Conservation (phyloP, 2,113 vertebrate species). For the Octodon degus region DNA sequence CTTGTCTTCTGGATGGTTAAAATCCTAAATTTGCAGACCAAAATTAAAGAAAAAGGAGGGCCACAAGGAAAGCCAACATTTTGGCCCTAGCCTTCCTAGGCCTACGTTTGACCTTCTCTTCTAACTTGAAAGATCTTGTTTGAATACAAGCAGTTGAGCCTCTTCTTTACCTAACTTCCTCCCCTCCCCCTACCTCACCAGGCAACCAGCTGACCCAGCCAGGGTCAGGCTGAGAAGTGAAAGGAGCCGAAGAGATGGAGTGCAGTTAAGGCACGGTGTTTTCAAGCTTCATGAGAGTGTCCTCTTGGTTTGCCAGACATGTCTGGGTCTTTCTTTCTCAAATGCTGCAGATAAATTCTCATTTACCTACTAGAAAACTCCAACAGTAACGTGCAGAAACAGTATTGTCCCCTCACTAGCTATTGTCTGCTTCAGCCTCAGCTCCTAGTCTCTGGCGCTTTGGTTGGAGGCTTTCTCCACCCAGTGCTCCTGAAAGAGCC, state of each 20-base stretch:
- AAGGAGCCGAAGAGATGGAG: not conserved
- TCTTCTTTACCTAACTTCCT: not conserved
- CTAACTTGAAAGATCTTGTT: not conserved
- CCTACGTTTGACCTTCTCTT: too few relatives aligned
- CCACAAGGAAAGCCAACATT: too few relatives aligned
- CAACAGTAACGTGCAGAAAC: not conserved
- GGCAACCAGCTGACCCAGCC: not conserved
- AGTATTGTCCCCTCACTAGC: not conserved
- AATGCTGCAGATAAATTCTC: not conserved
- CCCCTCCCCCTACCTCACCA: not conserved
- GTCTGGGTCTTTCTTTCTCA: not conserved
- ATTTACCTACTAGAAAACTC: not conserved
- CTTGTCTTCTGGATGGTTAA: too few relatives aligned
- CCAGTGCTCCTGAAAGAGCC: too few relatives aligned
- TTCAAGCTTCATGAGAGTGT: not conserved
- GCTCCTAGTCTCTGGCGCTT: too few relatives aligned
- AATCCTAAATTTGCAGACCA: too few relatives aligned
- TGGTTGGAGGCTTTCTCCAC: not conserved
- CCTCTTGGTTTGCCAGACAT: not conserved
- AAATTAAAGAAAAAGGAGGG: too few relatives aligned
- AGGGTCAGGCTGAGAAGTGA: not conserved
- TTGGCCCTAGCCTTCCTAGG: too few relatives aligned
- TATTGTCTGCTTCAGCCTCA: not conserved
- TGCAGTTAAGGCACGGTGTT: rapidly evolving
- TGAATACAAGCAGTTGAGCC: rapidly evolving